Conservation (phyloP, 2,888 invertebrate genomes). For the Apodemia hepburni region DNA sequence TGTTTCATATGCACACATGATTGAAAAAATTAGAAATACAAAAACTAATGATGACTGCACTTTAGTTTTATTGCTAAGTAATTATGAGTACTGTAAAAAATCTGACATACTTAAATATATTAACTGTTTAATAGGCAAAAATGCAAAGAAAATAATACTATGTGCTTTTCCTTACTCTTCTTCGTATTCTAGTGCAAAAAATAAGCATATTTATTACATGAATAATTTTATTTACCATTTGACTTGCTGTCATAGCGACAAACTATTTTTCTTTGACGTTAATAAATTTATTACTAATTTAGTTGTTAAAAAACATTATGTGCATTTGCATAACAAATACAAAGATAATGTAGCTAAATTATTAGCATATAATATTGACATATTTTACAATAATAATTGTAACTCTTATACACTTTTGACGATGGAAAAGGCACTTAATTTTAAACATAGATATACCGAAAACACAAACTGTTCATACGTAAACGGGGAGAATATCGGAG, state of each 20-base stretch:
- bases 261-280: slow-evolving; percentile 4
- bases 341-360: slow-evolving; percentile 3
- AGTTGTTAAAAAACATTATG: background rate
- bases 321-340: background rate
- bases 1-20: no score
- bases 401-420: no score
- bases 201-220: background rate
- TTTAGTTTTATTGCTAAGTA: background rate
- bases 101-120: background rate
- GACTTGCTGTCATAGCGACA: background rate
- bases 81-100: background rate
- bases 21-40: no score
- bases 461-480: no score
- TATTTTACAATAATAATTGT: background rate
- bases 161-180: background rate
- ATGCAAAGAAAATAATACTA: background rate
- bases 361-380: background rate
- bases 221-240: background rate
- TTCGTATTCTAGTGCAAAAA: background rate
- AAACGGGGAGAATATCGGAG: no score
- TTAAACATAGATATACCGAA: no score
- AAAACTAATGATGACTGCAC: background rate
- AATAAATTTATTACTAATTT: background rate
- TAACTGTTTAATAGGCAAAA: background rate
- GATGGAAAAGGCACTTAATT: no score